These are phyloP conservation scores for Odocoileus virginianus DNA, from an alignment of 2,113 vertebrate genomes.

Conservation along the genomic window DNA sequence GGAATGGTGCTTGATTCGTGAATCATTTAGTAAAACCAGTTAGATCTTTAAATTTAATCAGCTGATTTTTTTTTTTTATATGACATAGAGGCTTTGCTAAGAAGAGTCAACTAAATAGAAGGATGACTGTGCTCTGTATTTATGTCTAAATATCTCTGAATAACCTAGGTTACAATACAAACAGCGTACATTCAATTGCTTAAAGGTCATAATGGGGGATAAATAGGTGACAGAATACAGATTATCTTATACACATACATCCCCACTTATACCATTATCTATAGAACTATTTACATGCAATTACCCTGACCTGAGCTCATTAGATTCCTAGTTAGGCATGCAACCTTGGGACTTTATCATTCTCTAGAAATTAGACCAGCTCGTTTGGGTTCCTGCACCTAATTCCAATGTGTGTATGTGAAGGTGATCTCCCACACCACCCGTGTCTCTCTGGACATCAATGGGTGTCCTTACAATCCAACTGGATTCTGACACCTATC, in stretches of 20 bases:
- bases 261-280: background rate
- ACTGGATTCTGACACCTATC: background rate
- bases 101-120: background rate
- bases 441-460: background rate
- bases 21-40: background rate
- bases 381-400: background rate
- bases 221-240: rapidly evolving
- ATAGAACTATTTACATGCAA: background rate
- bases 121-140: background rate
- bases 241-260: no score
- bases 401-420: background rate
- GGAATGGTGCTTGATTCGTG: background rate
- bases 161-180: background rate
- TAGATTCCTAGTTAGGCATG: background rate
- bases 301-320: background rate
- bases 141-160: background rate
- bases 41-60: background rate
- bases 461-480: background rate
- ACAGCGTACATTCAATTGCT: background rate
- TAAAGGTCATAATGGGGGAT: background rate
- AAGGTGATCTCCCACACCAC: background rate
- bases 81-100: background rate
- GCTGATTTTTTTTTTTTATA: background rate
- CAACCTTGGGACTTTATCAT: background rate
- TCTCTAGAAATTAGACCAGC: background rate